phyloP scores from a whole-genome alignment of 2,113 vertebrate species.

The Chionomys nivalis region DNA sequence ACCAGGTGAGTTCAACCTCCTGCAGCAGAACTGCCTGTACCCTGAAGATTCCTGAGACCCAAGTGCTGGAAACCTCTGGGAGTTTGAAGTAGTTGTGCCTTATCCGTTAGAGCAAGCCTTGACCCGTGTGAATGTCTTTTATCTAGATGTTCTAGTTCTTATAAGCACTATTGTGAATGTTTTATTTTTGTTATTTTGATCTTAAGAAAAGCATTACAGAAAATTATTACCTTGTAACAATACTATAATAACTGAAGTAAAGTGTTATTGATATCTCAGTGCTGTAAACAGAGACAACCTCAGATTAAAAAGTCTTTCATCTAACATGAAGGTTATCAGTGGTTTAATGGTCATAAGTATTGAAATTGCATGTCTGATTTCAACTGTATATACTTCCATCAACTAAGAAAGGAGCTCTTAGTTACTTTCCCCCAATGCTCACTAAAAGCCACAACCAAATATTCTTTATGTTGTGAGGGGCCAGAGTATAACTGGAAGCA shows the following conservation, averaged over 20 bases:
- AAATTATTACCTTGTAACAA: neutral
- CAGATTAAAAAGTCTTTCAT: neutral
- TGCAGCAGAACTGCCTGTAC: neutral
- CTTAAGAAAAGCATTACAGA: neutral
- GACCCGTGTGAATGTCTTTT: neutral
- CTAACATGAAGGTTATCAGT: neutral
- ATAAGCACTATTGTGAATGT: neutral
- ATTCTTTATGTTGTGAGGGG: neutral
- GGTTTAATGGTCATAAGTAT: neutral
- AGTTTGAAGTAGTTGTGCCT: neutral
- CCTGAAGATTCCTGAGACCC: neutral
- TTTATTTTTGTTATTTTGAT: constrained; percentile 31
- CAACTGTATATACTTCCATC: neutral
- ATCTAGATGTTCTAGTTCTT: neutral
- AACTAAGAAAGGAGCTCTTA: constrained; percentile 11
- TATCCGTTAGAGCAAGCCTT: constrained; percentile 4
- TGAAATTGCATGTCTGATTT: constrained; percentile 11
- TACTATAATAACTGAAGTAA: constrained; percentile 1
- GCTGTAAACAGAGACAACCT: neutral
- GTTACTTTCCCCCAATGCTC: constrained; percentile 20
- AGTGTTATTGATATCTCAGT: neutral
- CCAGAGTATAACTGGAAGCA: constrained; percentile 54
- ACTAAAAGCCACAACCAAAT: constrained; percentile 32
- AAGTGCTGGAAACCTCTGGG: neutral
- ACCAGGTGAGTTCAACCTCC: neutral